phyloP scores from a whole-genome alignment of 1,140 invertebrate species.

The Hesperophylax magnus region DNA sequence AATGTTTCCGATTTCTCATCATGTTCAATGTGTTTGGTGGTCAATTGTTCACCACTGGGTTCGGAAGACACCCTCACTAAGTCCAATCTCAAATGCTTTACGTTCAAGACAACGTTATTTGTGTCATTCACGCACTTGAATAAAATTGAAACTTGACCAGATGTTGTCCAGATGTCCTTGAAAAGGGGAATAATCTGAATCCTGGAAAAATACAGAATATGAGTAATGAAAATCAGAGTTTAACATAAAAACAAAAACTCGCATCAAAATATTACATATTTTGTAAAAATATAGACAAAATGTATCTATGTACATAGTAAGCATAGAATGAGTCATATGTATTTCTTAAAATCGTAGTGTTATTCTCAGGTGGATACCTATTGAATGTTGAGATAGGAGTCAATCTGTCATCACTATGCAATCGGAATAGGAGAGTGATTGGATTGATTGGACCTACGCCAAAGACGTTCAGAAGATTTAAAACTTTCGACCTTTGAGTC shows the following conservation, averaged over 20 bases:
- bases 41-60: background rate
- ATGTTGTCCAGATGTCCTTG: constrained; percentile 25
- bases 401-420: too few relatives aligned
- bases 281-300: background rate
- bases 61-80: background rate
- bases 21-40: background rate
- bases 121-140: constrained; percentile 39
- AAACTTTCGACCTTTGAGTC: too few relatives aligned
- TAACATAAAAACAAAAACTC: too few relatives aligned
- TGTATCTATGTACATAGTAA: background rate
- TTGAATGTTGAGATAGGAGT: background rate
- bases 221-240: background rate
- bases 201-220: constrained; percentile 38
- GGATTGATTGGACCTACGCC: too few relatives aligned
- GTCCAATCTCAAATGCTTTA: constrained; percentile 38
- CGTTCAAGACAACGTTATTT: constrained; percentile 44
- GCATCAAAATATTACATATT: background rate
- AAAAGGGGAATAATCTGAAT: constrained; percentile 38
- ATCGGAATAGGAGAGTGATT: too few relatives aligned
- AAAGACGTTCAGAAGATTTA: too few relatives aligned
- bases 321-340: background rate
- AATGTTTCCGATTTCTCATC: constrained; percentile 30
- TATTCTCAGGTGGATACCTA: too few relatives aligned
- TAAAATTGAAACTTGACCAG: constrained; percentile 40
- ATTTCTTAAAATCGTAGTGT: background rate